Percentiles rank a stretch among this genome's conserved stretches.
Conservation (phyloP, 92 coral and sea anemone genomes). For the Desmophyllum pertusum region DNA sequence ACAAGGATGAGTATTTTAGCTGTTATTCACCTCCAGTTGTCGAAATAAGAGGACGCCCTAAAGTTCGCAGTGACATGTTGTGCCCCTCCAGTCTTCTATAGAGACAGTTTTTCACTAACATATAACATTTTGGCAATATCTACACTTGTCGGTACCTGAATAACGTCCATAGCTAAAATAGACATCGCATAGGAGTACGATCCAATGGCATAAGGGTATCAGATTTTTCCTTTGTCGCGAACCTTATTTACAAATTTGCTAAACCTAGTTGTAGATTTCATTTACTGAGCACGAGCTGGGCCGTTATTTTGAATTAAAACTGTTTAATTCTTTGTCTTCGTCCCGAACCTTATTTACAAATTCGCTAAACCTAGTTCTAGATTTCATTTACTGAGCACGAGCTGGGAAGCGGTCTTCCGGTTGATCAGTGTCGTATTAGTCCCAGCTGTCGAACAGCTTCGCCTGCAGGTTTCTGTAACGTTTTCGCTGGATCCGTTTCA, state of each 20-base stretch:
- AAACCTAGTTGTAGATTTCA: no score
- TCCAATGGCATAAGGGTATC: neutral
- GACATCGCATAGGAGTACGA: neutral
- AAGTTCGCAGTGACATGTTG: neutral
- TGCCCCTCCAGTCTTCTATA: no score
- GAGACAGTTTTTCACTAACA: no score
- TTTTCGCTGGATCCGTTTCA: slow-evolving; percentile 20
- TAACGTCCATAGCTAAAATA: neutral
- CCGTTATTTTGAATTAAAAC: no score
- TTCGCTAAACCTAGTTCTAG: no score
- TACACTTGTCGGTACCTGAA: no score
- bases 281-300: no score
- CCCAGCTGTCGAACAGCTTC: neutral
- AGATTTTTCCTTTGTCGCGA: no score
- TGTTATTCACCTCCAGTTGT: neutral
- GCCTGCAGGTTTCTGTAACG: neutral
- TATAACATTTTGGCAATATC: neutral
- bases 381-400: no score
- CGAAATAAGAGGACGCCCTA: neutral
- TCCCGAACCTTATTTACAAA: no score
- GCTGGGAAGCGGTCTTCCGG: slow-evolving; percentile 12
- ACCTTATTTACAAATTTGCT: no score
- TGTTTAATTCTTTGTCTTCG: no score
- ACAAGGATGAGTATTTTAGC: neutral
- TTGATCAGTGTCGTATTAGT: neutral